Evolutionary conservation across 2,113 vertebrate genomes (phyloP).

Genomic region (Corydoras maculifer): DNA sequence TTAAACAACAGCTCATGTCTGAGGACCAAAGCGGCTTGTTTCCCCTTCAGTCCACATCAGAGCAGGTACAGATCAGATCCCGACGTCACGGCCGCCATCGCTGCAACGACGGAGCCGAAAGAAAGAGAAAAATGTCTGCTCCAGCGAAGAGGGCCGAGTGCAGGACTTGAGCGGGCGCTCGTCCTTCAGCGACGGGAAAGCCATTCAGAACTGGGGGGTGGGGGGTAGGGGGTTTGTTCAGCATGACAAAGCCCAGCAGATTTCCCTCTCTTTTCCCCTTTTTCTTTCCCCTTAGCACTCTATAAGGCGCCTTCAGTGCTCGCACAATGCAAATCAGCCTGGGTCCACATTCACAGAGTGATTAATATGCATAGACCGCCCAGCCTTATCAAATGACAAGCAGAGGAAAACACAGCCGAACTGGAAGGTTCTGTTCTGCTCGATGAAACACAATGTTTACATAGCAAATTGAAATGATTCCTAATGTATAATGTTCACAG

Average conservation of each 20-base stretch:
- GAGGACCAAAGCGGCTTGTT: no score
- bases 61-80: no score
- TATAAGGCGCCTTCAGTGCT: conserved; percentile 53
- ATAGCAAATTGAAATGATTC: conserved; percentile 23
- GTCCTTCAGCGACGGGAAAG: conserved; percentile 65
- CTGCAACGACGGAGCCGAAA: no score
- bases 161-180: conserved; percentile 56
- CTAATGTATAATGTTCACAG: conserved; percentile 1
- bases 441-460: conserved; percentile 21
- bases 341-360: conserved; percentile 58
- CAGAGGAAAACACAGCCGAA: conserved; percentile 46
- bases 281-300: conserved; percentile 47
- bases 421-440: conserved; percentile 37
- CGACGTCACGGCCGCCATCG: no score
- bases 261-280: conserved; percentile 40
- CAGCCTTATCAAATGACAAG: conserved; percentile 56
- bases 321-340: conserved; percentile 67
- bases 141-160: conserved; percentile 7
- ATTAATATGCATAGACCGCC: conserved; percentile 70
- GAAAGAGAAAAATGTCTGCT: conserved; percentile 5
- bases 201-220: conserved; percentile 30
- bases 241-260: conserved; percentile 43
- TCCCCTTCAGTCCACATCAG: no score
- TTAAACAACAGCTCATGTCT: no score
- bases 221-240: conserved; percentile 37